Evolutionary conservation across 1,140 invertebrate genomes (phyloP).

Genomic region (Hirudo medicinalis): DNA sequence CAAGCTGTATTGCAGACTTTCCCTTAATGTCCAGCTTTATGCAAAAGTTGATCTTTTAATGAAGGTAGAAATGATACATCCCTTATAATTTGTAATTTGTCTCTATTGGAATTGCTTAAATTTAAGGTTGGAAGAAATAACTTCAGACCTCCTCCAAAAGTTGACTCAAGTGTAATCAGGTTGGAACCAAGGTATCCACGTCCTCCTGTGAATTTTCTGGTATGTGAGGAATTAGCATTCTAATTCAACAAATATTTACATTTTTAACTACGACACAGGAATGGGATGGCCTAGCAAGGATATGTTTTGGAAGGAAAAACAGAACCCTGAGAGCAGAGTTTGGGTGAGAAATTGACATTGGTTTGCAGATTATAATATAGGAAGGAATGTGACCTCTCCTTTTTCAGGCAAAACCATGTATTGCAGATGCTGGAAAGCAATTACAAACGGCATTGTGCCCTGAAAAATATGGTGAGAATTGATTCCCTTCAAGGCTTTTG

Average conservation of each 20-base stretch:
- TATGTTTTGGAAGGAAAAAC: conserved; percentile 88
- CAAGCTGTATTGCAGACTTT: conserved; percentile 89
- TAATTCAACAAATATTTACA: not conserved
- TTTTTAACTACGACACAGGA: conserved; percentile 45
- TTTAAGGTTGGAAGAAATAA: conserved; percentile 85
- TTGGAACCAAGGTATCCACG: conserved; percentile 92
- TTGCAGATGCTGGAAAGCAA: conserved; percentile 76
- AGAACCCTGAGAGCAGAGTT: conserved; percentile 76
- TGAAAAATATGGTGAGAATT: conserved; percentile 63
- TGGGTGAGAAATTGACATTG: conserved; percentile 40
- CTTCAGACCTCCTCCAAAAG: conserved; percentile 85
- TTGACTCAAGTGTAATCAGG: conserved; percentile 94
- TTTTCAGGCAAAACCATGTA: conserved; percentile 55
- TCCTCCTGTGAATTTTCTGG: conserved; percentile 81
- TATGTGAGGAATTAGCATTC: conserved; percentile 25
- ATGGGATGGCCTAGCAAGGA: conserved; percentile 91
- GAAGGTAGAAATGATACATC: conserved; percentile 56
- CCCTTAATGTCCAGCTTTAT: conserved; percentile 88
- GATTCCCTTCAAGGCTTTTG: not conserved
- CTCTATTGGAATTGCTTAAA: not conserved
- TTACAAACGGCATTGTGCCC: conserved; percentile 71
- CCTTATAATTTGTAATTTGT: not conserved
- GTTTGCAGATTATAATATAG: too few species aligned
- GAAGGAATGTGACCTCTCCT: not conserved
- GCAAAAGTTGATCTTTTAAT: conserved; percentile 89